Conservation (phyloP, 1,140 invertebrate genomes). For the Drosophila pandora region DNA sequence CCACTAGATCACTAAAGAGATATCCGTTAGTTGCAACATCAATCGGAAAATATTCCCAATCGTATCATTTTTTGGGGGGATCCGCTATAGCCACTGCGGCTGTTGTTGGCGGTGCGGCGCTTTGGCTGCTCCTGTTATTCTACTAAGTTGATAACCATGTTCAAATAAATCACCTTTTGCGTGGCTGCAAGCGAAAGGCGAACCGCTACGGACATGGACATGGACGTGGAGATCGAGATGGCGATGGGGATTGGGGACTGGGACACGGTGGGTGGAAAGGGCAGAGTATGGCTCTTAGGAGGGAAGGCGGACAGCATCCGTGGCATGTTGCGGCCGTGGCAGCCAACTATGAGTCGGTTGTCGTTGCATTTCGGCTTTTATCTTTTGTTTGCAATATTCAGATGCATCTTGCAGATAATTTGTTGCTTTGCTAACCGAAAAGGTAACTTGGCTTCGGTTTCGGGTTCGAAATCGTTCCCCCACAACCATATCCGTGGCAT, state of each 20-base stretch:
- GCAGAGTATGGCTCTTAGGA: background rate
- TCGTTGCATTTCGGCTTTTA: constrained; percentile 79
- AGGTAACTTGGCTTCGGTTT: constrained; percentile 56
- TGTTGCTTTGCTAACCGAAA: constrained; percentile 65
- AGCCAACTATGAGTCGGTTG: constrained; percentile 66
- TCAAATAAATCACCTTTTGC: constrained; percentile 84
- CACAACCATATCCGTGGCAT: constrained; percentile 28
- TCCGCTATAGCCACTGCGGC: constrained; percentile 28
- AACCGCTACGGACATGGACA: constrained; percentile 46
- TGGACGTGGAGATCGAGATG: constrained; percentile 45
- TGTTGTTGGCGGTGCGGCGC: constrained; percentile 60
- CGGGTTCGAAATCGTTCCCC: constrained; percentile 33
- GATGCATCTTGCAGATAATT: constrained; percentile 81
- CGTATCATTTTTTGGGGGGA: constrained; percentile 57
- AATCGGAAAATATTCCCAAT: constrained; percentile 1
- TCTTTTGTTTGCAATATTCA: constrained; percentile 83
- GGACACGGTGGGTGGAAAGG: background rate
- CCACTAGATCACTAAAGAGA: background rate
- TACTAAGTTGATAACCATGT: constrained; percentile 84
- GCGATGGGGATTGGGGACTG: constrained; percentile 4
- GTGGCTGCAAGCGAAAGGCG: constrained; percentile 82
- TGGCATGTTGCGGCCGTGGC: constrained; percentile 52
- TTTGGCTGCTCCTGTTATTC: constrained; percentile 81
- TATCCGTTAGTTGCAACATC: background rate
- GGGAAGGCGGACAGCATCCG: constrained; percentile 34